Evolutionary conservation across 2,797 vertebrate genomes (phyloP), one percentile per base, ranked within the genome.

Genomic region (Darevskia mixta): DNA sequence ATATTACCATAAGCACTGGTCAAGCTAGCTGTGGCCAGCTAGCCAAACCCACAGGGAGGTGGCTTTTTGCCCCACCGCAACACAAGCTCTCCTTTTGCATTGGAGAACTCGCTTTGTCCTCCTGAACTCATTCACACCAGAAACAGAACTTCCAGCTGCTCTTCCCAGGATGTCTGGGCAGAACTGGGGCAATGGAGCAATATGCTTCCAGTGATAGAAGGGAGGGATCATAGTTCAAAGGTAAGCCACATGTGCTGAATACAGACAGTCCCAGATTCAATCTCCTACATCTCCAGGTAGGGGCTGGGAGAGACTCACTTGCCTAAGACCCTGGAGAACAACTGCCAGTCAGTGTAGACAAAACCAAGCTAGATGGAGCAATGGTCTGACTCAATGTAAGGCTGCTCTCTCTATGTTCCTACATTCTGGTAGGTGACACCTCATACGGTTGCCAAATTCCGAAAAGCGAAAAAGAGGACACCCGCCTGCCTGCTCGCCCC

Each of bases 81-180:
- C n/a, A n/a, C n/a, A n/a, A n/a, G n/a, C n/a, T n/a, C n/a, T n/a
- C n/a, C n/a, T n/a, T n/a, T n/a, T n/a, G n/a, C n/a, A n/a, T n/a
- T n/a, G n/a, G n/a, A n/a, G n/a, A n/a, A n/a, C n/a, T n/a, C n/a
- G n/a, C n/a, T n/a, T n/a, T 0, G 0, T 71, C 89, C 90, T 88
- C 84, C 88, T 92, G 88, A 91, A 91, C 27, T 35, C 35, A 0
- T 32, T 49, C 29, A 72, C 35, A 76, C 61, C 32, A 75, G 35
- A 64, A 41, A n/a, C 83, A 61, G 25, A 41, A 73, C 55, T 9
- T 64, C n/a, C 35, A 77, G 17, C 2, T 29, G 25, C 41, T 1
- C 13, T 43, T 1, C 8, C 58, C 25, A 41, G 27, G 73, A n/a
- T 43, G 8, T 7, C 8, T 76, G 55, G 4, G 23, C 29, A 55